Conservation (phyloP, 2,113 vertebrate genomes). For the Lota lota region DNA sequence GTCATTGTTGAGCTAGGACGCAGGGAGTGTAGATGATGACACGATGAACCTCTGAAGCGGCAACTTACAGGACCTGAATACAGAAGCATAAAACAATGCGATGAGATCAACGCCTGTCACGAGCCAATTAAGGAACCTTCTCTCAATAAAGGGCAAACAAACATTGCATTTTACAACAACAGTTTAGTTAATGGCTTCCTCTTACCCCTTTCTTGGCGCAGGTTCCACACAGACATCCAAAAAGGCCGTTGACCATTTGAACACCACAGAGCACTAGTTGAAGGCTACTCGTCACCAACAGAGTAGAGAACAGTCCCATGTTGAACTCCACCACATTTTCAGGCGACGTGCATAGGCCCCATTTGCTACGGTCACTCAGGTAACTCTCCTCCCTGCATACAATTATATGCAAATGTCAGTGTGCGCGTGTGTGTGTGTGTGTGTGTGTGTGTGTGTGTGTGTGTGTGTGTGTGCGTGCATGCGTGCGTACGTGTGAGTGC, state of each 20-base stretch:
- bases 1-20: neutral
- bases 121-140: too few species aligned
- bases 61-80: constrained; percentile 32
- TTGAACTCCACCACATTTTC: constrained; percentile 68
- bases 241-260: constrained; percentile 75
- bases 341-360: constrained; percentile 47
- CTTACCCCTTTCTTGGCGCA: constrained; percentile 62
- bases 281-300: constrained; percentile 56
- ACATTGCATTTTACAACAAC: too few species aligned
- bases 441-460: too few species aligned
- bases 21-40: neutral
- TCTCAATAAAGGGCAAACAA: too few species aligned
- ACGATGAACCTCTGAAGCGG: neutral
- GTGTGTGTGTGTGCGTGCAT: too few species aligned
- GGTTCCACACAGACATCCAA: constrained; percentile 75
- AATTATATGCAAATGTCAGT: too few species aligned
- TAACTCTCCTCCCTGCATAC: constrained; percentile 47
- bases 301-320: constrained; percentile 65
- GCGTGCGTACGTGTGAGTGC: neutral
- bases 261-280: constrained; percentile 65
- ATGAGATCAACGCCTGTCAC: neutral
- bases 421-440: too few species aligned
- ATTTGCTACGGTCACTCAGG: constrained; percentile 38
- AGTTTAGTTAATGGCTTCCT: too few species aligned
- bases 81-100: neutral